Conservation (phyloP, 2,888 invertebrate genomes). For the Oligia fasciuncula region DNA sequence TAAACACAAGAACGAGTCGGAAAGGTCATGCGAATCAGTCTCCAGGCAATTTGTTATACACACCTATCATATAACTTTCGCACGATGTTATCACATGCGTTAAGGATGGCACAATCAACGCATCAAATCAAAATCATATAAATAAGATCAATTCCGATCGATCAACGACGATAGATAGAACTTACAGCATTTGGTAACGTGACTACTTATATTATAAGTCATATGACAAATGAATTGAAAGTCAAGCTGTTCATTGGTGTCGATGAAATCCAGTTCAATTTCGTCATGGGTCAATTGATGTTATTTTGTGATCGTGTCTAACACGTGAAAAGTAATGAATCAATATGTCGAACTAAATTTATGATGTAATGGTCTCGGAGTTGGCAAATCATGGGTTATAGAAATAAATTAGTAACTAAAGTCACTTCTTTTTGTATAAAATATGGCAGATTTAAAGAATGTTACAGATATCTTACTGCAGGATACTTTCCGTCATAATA, state of each 20-base stretch:
- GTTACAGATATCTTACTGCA: not conserved
- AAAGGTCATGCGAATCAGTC: slow-evolving; percentile 11
- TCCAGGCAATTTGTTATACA: not conserved
- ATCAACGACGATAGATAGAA: slow-evolving; percentile 35
- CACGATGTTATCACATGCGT: slow-evolving; percentile 35
- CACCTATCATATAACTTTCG: slow-evolving; percentile 12
- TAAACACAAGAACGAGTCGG: not conserved
- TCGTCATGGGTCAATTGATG: slow-evolving; percentile 39
- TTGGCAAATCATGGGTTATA: not conserved
- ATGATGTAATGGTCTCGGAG: not conserved
- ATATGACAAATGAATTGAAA: slow-evolving; percentile 35
- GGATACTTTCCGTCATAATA: not conserved
- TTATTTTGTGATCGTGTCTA: not conserved
- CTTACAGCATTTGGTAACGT: not conserved
- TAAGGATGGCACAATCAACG: slow-evolving; percentile 15
- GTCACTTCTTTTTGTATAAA: not conserved
- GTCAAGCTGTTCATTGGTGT: slow-evolving; percentile 21
- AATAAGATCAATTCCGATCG: slow-evolving; percentile 54
- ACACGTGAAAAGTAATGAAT: slow-evolving; percentile 9
- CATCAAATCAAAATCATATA: slow-evolving; percentile 38
- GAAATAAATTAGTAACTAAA: too few species aligned
- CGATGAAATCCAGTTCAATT: slow-evolving; percentile 23
- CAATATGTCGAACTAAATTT: not conserved
- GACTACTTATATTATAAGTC: slow-evolving; percentile 31
- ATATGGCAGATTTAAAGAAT: not conserved